phyloP scores from a whole-genome alignment of 2,888 invertebrate genomes.

The Ochropleura leucogaster region DNA sequence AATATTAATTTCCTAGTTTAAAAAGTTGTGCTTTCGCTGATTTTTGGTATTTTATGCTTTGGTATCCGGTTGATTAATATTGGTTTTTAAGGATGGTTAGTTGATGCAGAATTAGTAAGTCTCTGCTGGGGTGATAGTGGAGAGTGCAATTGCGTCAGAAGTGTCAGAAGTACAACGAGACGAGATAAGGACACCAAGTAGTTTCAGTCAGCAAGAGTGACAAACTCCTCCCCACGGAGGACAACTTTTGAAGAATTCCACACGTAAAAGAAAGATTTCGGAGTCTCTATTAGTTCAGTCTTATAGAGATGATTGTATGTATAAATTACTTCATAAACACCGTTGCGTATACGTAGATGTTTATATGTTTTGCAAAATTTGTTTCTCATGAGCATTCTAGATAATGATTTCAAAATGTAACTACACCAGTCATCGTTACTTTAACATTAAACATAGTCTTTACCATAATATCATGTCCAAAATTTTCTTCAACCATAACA shows the following conservation, averaged over 20 bases:
- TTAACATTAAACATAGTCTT: neutral
- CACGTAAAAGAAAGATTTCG: neutral
- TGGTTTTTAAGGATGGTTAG: neutral
- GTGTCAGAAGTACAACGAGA: too few species aligned
- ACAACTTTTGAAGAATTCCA: too few species aligned
- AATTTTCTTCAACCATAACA: neutral
- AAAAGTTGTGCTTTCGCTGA: constrained; percentile 39
- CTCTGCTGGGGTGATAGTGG: too few species aligned
- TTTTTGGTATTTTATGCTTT: constrained; percentile 11
- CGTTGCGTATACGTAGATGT: neutral
- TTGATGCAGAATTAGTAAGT: neutral
- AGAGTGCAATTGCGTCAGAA: too few species aligned
- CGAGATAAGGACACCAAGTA: too few species aligned
- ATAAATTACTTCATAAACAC: neutral
- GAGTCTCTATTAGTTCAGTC: neutral
- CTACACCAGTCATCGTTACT: neutral
- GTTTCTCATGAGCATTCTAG: neutral
- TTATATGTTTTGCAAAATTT: neutral
- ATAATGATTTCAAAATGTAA: neutral
- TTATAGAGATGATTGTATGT: neutral
- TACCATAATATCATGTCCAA: neutral
- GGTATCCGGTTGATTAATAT: neutral
- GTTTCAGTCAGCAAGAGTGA: too few species aligned
- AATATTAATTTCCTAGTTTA: constrained; percentile 18
- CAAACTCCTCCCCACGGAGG: too few species aligned